Conservation (phyloP, 1,140 invertebrate genomes). For the Drosophila hydei region DNA sequence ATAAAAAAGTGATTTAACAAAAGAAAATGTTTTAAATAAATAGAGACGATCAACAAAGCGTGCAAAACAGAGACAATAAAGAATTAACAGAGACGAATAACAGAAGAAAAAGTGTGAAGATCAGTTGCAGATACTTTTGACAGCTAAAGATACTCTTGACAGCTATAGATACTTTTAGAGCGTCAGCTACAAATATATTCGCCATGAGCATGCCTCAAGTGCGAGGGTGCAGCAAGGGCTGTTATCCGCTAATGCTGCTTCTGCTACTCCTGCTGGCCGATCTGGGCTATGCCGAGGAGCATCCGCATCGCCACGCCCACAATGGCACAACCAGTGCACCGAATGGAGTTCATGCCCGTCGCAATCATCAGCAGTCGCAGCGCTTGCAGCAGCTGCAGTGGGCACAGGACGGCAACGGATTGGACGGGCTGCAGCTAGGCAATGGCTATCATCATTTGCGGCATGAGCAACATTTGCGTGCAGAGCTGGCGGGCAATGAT, state of each 20-base stretch:
- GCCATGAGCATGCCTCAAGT: slow-evolving; percentile 1
- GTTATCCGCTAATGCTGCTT: slow-evolving; percentile 16
- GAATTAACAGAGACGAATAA: slow-evolving; percentile 6
- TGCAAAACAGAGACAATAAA: slow-evolving; percentile 19
- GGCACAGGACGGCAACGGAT: slow-evolving; percentile 42
- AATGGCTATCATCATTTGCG: slow-evolving; percentile 58
- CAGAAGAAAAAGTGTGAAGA: slow-evolving; percentile 14
- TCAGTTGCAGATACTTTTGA: not conserved
- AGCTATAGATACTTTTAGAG: slow-evolving; percentile 4
- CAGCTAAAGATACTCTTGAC: not conserved
- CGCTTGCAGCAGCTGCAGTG: slow-evolving; percentile 63
- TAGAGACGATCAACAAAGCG: slow-evolving; percentile 14
- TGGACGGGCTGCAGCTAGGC: slow-evolving; percentile 3
- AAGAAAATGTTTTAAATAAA: slow-evolving; percentile 38
- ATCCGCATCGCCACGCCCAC: slow-evolving; percentile 35
- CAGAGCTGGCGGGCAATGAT: slow-evolving; percentile 47
- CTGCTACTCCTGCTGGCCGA: slow-evolving; percentile 21
- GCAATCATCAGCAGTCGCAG: slow-evolving; percentile 42
- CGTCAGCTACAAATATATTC: slow-evolving; percentile 10
- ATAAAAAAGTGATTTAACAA: slow-evolving; percentile 34
- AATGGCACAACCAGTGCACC: slow-evolving; percentile 26
- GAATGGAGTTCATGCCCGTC: slow-evolving; percentile 14
- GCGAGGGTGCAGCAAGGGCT: slow-evolving; percentile 9
- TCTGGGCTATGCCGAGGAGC: slow-evolving; percentile 24
- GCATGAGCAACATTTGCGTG: slow-evolving; percentile 69